Conservation (phyloP, 1,140 invertebrate genomes). For the Polypedilum vanderplanki region DNA sequence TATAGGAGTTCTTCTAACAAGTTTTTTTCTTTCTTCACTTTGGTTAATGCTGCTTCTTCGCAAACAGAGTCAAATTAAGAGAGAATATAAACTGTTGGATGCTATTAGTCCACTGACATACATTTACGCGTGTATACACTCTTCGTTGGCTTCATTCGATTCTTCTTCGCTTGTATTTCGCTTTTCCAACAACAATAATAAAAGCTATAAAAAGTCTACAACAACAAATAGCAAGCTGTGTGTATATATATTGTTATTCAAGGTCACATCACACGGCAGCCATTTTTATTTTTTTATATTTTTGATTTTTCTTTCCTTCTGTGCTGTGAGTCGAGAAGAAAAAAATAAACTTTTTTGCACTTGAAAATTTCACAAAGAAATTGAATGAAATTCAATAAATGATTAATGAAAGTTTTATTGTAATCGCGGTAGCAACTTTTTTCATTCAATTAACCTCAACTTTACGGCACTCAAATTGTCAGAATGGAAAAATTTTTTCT, state of each 20-base stretch:
- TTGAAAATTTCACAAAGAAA: not conserved
- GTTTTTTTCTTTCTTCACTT: not conserved
- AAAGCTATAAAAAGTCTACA: not conserved
- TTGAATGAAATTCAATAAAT: not conserved
- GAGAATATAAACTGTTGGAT: not conserved
- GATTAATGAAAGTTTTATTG: not conserved
- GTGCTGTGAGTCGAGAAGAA: not conserved
- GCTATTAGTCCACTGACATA: constrained; percentile 28
- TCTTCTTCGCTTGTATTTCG: not conserved
- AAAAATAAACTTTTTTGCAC: not conserved
- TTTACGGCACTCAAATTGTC: not conserved
- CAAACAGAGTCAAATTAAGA: not conserved
- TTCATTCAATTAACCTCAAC: not conserved
- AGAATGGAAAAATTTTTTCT: not conserved
- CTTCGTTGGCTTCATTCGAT: not conserved
- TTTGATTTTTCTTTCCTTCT: not conserved
- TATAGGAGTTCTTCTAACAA: not conserved
- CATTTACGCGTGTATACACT: constrained; percentile 9
- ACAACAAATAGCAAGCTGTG: not conserved
- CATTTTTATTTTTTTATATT: not conserved
- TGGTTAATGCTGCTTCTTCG: not conserved
- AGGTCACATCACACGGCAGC: constrained; percentile 23
- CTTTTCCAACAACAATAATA: constrained; percentile 5
- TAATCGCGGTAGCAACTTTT: not conserved
- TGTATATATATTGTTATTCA: constrained; percentile 16